These are phyloP conservation scores for Theristicus caerulescens DNA, from an alignment of 2,113 vertebrate species.

Conservation along the genomic window DNA sequence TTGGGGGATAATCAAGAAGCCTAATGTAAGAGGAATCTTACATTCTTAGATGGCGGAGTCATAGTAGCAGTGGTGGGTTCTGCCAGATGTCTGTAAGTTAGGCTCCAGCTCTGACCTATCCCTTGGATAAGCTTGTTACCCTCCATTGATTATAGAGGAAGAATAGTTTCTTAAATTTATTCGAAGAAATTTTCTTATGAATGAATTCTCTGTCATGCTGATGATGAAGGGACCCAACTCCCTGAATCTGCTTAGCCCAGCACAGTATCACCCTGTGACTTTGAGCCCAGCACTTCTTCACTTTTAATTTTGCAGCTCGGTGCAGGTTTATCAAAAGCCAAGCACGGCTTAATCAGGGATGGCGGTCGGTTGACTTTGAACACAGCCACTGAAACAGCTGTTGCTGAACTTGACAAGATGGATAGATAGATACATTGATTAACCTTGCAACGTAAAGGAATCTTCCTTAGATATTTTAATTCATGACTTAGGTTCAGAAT, in stretches of 20 bases:
- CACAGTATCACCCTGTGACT: not conserved
- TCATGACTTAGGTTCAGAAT: not conserved
- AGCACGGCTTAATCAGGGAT: not conserved
- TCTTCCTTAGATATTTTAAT: not conserved
- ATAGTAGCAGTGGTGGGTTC: not conserved
- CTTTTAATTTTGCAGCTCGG: not conserved
- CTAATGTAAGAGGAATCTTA: not conserved
- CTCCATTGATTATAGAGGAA: not conserved
- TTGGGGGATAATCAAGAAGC: not conserved
- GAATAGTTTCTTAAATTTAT: not conserved
- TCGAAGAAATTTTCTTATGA: not conserved
- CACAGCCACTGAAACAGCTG: not conserved
- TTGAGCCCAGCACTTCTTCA: conserved; percentile 3
- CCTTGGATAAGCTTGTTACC: not conserved
- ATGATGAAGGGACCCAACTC: fast-evolving
- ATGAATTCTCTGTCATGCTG: not conserved
- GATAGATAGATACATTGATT: conserved; percentile 44
- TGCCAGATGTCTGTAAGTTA: not conserved
- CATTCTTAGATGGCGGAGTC: not conserved
- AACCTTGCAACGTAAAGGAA: not conserved
- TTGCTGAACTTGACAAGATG: conserved; percentile 1
- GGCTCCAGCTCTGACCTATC: not conserved
- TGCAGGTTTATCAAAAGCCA: conserved; percentile 11
- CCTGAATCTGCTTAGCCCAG: not conserved
- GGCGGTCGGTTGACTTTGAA: not conserved